Evolutionary conservation across 2,113 vertebrate genomes (phyloP).

Genomic region (Perognathus longimembris): DNA sequence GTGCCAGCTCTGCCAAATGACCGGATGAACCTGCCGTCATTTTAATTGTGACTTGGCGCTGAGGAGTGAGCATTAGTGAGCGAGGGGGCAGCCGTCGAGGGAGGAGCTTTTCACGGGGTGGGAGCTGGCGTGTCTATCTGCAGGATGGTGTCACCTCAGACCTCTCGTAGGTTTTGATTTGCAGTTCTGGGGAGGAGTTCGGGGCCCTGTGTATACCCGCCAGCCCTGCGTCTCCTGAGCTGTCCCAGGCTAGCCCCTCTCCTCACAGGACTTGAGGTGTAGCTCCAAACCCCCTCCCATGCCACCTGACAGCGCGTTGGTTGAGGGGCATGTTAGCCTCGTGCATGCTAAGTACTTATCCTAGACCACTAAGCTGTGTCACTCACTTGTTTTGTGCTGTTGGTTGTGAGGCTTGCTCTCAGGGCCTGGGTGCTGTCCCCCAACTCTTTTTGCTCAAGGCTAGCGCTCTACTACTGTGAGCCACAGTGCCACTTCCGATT

Average conservation of each 20-base stretch:
- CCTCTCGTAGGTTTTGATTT: too few species aligned
- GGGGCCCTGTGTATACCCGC: not conserved
- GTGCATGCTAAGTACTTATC: too few species aligned
- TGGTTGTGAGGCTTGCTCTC: not conserved
- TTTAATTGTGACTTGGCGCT: not conserved
- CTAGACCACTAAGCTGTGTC: not conserved
- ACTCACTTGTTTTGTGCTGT: not conserved
- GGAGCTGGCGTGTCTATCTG: not conserved
- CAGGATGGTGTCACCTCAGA: not conserved
- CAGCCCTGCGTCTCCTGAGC: not conserved
- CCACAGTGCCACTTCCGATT: too few species aligned
- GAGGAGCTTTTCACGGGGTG: not conserved
- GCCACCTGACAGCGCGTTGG: too few species aligned
- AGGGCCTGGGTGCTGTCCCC: too few species aligned
- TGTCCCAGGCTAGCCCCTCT: too few species aligned
- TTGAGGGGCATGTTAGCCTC: too few species aligned
- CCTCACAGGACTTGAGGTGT: too few species aligned
- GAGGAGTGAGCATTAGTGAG: not conserved
- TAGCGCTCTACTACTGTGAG: too few species aligned
- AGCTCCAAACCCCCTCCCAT: too few species aligned
- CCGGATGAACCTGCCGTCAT: not conserved
- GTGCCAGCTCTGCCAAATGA: not conserved
- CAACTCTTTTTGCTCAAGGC: too few species aligned
- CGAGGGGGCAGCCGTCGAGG: not conserved
- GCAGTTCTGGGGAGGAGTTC: not conserved